Evolutionary conservation across 2,888 invertebrate genomes (phyloP), one percentile per base, ranked within the genome.

Genomic region (Phyto melanocephala): DNA sequence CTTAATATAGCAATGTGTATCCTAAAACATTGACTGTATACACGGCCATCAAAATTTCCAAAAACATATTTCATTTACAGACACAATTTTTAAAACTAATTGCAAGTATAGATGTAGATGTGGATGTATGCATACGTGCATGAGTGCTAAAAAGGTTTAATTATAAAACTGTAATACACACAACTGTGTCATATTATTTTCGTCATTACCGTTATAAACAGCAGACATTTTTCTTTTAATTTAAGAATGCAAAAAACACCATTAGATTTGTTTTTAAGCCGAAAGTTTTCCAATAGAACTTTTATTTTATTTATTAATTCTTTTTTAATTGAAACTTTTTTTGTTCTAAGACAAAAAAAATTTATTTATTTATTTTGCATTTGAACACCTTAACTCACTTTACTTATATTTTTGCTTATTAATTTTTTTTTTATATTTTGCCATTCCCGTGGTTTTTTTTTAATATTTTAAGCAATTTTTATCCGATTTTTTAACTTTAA

Each of bases 401-500:
- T 2, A 24, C n/a, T 11, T 6, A 28, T 5, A 28, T 28, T 42
- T 50, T 58, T 11, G 35, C 6, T 17, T 17, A 11, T 52, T 22
- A 37, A 45, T 42, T 28, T 20, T 28, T 56, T 42, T 77, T 79
- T 37, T 35, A 13, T 56, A 13, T 35, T 65, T 58, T 54, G 10
- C 20, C 47, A 33, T 52, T 17, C 42, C 77, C n/a, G 60, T 40
- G 8, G 58, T 28, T 8, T 47, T 33, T 68, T 37, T 33, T 68
- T 54, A 33, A 0, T 35, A n/a, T 22, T 2, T 17, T 54, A 56
- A 5, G 0, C 5, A 20, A 47, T 42, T 52, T 67, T 40, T 22
- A n/a, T 71, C 80, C 75, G 82, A 40, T 22, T 54, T 71, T 45
- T 56, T 8, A 33, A 65, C 79, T 67, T 3, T 13, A 75, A 76